Evolutionary conservation across 2,888 invertebrate genomes (phyloP), one percentile per base, ranked within the genome.

Genomic region (Cephus nigrinus): DNA sequence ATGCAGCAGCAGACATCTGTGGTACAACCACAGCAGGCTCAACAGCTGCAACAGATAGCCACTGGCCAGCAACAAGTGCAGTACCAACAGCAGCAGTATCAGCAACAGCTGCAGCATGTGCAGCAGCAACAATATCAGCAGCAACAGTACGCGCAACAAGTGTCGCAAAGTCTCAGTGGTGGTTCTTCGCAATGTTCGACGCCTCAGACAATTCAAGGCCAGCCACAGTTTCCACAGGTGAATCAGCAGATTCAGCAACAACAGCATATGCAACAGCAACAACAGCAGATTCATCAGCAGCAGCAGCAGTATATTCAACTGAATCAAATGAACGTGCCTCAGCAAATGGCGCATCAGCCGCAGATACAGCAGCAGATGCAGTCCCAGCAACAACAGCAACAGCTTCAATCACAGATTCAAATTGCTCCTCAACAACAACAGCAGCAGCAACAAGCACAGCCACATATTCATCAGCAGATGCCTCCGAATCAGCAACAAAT

Each of bases 241-340:
- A 81, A 87, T 55, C 88, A 86, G 71, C 85, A 82, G 34, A 76
- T 82, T 68, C 80, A 79, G 34, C 82, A 82, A 75, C 81, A 92
- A 76, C 87, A 93, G 32, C 92, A 73, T 69, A 55, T 75, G 83
- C 89, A 88, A 32, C 84, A 93, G 76, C 93, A 93, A 77, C 93
- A 93, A 83, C 93, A 93, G 82, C 86, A 92, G 69, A 92, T 93
- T 76, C 89, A 93, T 30, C 93, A 93, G 78, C 92, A 92, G 30
- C 32, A 32, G 32, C 32, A 32, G 73, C 92, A 94, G 83, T 92
- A 93, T 68, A 92, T 94, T 75, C 92, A 91, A 79, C 84, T 90
- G 72, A 94, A 93, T 83, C 94, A 94, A 83, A 93, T 93, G 85
- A 93, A 93, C 76, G 89, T 93, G 68, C 92, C 93, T 0, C 91